Percentiles rank a stretch among this genome's conserved stretches.
Evolutionary conservation across 2,797 vertebrate genomes (phyloP).

Genomic region (Malurus splendens): DNA sequence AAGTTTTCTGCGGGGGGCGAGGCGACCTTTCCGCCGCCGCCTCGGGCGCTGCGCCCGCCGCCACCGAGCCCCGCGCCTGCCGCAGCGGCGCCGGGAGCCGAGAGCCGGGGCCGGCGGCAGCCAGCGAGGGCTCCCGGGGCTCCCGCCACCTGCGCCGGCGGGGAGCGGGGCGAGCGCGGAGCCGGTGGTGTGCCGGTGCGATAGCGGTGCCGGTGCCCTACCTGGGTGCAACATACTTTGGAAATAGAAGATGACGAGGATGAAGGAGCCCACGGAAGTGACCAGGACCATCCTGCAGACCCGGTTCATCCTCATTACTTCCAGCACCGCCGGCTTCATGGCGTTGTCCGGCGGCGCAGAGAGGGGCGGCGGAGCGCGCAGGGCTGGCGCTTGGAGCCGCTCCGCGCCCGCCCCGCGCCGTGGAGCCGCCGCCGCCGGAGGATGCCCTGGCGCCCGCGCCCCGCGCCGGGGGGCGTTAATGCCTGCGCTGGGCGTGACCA

Average conservation of each 20-base stretch:
- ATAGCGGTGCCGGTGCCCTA: constrained; percentile 75
- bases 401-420: background rate
- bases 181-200: background rate
- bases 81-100: background rate
- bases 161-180: background rate
- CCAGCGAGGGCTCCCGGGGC: constrained; percentile 14
- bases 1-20: background rate
- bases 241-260: constrained; percentile 98
- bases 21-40: background rate
- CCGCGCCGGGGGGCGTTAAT: constrained; percentile 55
- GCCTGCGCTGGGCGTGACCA: constrained; percentile 60
- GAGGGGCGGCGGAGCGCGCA: background rate
- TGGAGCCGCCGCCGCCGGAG: background rate
- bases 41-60: background rate
- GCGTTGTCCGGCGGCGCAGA: constrained; percentile 55
- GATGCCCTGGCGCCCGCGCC: constrained; percentile 29
- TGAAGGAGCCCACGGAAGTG: constrained; percentile 95
- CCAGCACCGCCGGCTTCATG: constrained; percentile 91
- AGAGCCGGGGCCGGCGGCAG: background rate
- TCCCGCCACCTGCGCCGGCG: background rate
- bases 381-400: background rate
- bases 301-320: constrained; percentile 95
- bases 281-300: constrained; percentile 94
- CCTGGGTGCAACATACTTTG: constrained; percentile 99
- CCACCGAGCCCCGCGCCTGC: background rate